Percentiles rank a stretch among this genome's conserved stretches.
Conservation (phyloP, 2,797 vertebrate species). For the Myripristis jacobus region DNA sequence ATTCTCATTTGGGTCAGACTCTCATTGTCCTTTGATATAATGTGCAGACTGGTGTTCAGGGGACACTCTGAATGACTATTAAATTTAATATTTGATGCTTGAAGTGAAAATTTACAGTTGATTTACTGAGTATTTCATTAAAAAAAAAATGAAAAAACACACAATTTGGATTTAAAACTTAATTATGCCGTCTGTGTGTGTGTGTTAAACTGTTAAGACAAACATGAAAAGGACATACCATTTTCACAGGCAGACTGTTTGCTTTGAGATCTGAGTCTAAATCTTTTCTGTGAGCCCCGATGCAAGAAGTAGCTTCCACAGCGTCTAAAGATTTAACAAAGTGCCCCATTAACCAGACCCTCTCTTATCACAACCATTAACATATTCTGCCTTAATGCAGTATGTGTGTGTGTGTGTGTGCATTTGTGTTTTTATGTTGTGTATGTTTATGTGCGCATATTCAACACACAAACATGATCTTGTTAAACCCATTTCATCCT, state of each 20-base stretch:
- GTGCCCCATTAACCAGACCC: background rate
- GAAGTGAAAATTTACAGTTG: background rate
- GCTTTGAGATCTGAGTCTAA: background rate
- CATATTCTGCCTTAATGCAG: background rate
- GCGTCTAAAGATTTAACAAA: background rate
- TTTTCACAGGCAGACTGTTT: background rate
- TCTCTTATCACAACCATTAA: background rate
- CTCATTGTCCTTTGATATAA: slow-evolving; percentile 2
- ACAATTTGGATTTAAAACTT: too few relatives aligned
- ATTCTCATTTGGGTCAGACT: slow-evolving; percentile 17
- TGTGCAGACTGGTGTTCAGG: slow-evolving; percentile 6
- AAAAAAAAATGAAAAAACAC: too few relatives aligned
- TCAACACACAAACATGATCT: slow-evolving; percentile 60
- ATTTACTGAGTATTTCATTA: slow-evolving; percentile 37
- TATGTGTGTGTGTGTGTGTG: background rate
- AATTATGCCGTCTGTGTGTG: too few relatives aligned
- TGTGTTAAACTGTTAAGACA: too few relatives aligned
- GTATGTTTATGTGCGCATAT: background rate
- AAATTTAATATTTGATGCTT: background rate
- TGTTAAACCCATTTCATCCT: slow-evolving; percentile 67
- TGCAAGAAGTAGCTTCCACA: background rate
- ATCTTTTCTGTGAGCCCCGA: too few relatives aligned
- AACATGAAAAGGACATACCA: too few relatives aligned
- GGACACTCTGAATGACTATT: background rate
- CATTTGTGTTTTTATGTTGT: background rate